Percentiles rank a stretch among this genome's conserved stretches.
These are phyloP conservation scores for Odontesthes bonariensis DNA, from an alignment of 2,113 vertebrate species.

Conservation along the genomic window DNA sequence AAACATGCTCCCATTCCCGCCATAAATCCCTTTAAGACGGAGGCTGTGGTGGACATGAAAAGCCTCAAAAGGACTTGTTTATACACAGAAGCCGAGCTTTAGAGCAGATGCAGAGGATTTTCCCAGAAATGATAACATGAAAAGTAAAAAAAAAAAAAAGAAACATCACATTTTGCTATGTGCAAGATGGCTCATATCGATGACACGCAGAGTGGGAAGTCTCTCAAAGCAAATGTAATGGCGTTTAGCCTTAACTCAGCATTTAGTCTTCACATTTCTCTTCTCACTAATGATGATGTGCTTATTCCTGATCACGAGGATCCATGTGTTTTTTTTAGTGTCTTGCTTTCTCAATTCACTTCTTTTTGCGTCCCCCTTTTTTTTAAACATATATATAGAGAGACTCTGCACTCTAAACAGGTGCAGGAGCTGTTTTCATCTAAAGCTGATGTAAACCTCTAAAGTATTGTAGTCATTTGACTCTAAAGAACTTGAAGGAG, in stretches of 20 bases:
- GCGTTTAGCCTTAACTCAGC: not conserved
- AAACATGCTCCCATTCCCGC: not conserved
- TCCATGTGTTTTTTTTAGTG: not conserved
- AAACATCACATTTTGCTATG: not conserved
- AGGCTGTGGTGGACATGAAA: constrained; percentile 22
- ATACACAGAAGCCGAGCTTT: not conserved
- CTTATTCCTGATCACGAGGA: not conserved
- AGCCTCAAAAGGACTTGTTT: not conserved
- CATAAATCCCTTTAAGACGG: constrained; percentile 3
- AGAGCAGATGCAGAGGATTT: constrained; percentile 5
- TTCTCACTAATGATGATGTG: not conserved
- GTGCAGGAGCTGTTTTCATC: not conserved
- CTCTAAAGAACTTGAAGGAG: not conserved
- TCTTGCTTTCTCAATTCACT: not conserved
- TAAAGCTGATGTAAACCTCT: not conserved
- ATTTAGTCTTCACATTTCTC: too few relatives aligned
- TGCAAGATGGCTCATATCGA: not conserved
- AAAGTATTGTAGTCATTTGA: too few relatives aligned
- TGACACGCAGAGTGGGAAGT: too few relatives aligned
- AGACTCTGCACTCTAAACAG: not conserved
- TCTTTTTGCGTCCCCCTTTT: too few relatives aligned
- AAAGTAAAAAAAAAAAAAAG: not conserved
- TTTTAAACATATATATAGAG: too few relatives aligned
- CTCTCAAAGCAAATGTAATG: not conserved
- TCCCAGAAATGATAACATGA: not conserved